Conservation (phyloP, 2,113 vertebrate species). For the Phaethornis superciliosus region DNA sequence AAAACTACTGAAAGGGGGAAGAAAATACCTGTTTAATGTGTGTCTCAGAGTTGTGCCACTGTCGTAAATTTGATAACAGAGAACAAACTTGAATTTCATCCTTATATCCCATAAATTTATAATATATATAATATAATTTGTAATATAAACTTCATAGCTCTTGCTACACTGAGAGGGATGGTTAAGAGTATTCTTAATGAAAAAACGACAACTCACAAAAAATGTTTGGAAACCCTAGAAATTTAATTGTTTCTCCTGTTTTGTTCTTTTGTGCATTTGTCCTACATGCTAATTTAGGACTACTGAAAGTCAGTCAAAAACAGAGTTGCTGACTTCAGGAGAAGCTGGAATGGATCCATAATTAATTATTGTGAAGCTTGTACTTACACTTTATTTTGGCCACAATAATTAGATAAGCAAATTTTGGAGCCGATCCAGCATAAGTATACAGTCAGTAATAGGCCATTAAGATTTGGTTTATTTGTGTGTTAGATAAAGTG, state of each 20-base stretch:
- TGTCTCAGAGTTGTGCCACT: no score
- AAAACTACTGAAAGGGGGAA: no score
- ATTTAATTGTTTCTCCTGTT: background rate
- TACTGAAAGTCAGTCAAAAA: background rate
- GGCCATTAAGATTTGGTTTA: background rate
- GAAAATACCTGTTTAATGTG: no score
- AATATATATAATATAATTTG: background rate
- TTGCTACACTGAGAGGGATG: background rate
- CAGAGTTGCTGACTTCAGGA: background rate
- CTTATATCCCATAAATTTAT: background rate
- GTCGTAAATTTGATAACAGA: background rate
- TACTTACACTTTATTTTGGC: background rate
- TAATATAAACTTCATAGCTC: background rate
- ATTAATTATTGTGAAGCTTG: background rate
- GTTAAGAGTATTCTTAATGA: background rate
- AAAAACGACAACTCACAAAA: background rate
- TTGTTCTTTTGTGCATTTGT: background rate
- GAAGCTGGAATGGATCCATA: background rate
- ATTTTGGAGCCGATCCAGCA: background rate
- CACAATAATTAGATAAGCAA: background rate
- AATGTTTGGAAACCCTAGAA: background rate
- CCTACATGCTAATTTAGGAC: background rate
- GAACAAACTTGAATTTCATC: background rate
- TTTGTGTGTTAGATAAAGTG: conserved; percentile 2
- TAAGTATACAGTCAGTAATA: background rate